phyloP scores from a whole-genome alignment of 35 echinoderm and acorn worm species.

The Lytechinus pictus region DNA sequence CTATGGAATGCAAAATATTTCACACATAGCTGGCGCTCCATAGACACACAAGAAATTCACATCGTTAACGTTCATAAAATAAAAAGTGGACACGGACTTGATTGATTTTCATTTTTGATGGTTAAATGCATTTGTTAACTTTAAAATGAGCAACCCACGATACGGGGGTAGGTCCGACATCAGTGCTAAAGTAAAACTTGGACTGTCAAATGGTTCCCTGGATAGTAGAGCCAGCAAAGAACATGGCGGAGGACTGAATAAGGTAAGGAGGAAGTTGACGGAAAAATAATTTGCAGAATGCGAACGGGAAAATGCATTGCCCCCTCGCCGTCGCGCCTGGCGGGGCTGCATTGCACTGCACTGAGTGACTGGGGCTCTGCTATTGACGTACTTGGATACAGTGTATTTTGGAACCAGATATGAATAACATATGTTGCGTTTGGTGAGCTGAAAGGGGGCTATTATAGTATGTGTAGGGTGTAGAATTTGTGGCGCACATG shows the following conservation, averaged over 20 bases:
- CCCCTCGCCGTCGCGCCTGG: too few species aligned
- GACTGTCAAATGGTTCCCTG: slow-evolving; percentile 34
- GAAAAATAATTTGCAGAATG: too few species aligned
- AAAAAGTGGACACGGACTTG: neutral
- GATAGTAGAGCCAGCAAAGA: neutral
- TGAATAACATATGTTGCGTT: too few species aligned
- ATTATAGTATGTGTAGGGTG: too few species aligned
- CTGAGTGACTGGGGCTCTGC: too few species aligned
- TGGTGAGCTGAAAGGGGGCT: too few species aligned
- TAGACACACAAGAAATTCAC: neutral
- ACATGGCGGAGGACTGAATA: neutral
- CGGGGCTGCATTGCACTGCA: too few species aligned
- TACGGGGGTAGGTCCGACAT: slow-evolving; percentile 27
- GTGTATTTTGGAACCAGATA: too few species aligned
- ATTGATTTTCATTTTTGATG: neutral
- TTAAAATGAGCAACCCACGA: slow-evolving; percentile 33
- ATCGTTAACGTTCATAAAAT: too few species aligned
- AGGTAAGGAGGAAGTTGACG: neutral
- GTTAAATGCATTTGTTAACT: neutral
- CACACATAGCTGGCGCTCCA: neutral
- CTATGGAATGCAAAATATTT: neutral
- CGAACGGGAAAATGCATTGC: too few species aligned
- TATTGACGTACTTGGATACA: too few species aligned
- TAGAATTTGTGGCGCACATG: too few species aligned
- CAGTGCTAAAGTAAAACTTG: neutral